Evolutionary conservation across 2,888 invertebrate genomes (phyloP).

Genomic region (Leistus spinibarbis): DNA sequence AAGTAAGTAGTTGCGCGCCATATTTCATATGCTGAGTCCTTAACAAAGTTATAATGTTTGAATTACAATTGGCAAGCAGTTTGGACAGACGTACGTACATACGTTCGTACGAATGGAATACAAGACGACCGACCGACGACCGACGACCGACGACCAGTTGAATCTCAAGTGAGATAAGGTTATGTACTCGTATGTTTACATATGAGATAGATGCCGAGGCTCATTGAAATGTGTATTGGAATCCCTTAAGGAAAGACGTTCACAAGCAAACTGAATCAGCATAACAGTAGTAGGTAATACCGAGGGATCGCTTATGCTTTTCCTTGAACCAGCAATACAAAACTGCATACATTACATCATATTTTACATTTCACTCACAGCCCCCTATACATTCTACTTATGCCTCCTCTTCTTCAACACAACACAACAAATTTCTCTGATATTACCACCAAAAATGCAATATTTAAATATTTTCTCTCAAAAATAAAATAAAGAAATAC

Average conservation of each 20-base stretch:
- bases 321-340: background rate
- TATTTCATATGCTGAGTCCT: background rate
- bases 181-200: slow-evolving; percentile 30
- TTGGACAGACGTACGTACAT: background rate
- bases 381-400: background rate
- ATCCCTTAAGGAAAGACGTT: slow-evolving; percentile 13
- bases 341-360: background rate
- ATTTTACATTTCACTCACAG: background rate
- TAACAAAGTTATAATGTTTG: background rate
- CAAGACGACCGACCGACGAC: too few relatives aligned
- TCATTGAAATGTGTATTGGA: slow-evolving; percentile 36
- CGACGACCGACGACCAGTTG: too few relatives aligned
- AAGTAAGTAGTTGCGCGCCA: background rate
- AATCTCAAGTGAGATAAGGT: slow-evolving; percentile 4
- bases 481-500: too few relatives aligned
- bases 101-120: too few relatives aligned
- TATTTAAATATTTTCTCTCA: background rate
- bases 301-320: slow-evolving; percentile 8
- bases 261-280: background rate
- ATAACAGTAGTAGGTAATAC: slow-evolving; percentile 1
- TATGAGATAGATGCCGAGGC: slow-evolving; percentile 29
- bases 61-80: background rate
- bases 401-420: background rate
- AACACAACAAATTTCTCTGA: background rate
- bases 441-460: background rate